Evolutionary conservation across 2,113 vertebrate species (phyloP).

Genomic region (Psettodes erumei): DNA sequence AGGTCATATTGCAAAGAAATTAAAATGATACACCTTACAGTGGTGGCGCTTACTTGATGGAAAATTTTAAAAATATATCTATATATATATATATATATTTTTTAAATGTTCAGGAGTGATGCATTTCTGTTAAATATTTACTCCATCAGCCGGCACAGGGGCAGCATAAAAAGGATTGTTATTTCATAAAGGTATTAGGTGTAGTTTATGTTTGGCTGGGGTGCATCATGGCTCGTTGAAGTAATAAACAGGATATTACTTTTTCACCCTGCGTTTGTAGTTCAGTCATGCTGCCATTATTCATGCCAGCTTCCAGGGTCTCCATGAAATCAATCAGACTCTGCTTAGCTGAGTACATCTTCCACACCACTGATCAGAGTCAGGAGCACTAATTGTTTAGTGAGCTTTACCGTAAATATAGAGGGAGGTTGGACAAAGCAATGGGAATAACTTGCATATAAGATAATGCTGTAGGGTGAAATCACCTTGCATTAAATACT

Average conservation of each 20-base stretch:
- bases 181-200: conserved; percentile 42
- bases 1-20: conserved; percentile 12
- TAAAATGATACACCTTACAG: conserved; percentile 11
- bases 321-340: conserved; percentile 54
- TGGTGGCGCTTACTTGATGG: conserved; percentile 26
- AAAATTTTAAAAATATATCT: conserved; percentile 55
- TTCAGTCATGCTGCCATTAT: conserved; percentile 55
- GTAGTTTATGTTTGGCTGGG: conserved; percentile 38
- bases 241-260: conserved; percentile 38
- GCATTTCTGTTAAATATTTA: conserved; percentile 48
- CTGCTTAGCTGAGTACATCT: conserved; percentile 28
- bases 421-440: not conserved
- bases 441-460: not conserved
- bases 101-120: conserved; percentile 31
- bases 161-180: conserved; percentile 46
- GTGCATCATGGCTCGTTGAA: conserved; percentile 33
- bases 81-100: too few species aligned
- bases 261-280: conserved; percentile 32
- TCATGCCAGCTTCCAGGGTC: conserved; percentile 44
- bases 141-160: conserved; percentile 36
- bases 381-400: conserved; percentile 40
- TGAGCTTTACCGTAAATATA: not conserved
- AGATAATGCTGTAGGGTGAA: not conserved
- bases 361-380: conserved; percentile 57
- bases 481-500: not conserved